Conservation (phyloP, 2,797 vertebrate species). For the Enteromius viviparus region DNA sequence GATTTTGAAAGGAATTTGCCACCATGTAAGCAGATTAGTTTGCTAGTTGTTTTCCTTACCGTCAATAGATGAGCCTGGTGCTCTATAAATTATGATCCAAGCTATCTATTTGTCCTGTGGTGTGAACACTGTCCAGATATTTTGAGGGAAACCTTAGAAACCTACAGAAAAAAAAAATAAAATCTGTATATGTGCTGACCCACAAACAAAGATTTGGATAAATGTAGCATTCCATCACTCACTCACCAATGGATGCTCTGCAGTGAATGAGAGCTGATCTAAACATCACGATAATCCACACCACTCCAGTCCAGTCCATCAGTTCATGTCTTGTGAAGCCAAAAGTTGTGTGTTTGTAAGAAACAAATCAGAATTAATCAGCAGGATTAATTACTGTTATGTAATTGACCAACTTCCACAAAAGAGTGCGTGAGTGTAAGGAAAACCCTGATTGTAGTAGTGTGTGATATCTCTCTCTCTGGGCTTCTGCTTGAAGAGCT, state of each 20-base stretch:
- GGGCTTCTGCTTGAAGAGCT: conserved; percentile 28
- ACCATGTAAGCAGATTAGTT: neutral
- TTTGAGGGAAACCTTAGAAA: neutral
- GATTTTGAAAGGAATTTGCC: neutral
- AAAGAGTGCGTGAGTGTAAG: neutral
- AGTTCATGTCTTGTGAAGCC: too few species aligned
- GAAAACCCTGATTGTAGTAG: neutral
- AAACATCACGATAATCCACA: too few species aligned
- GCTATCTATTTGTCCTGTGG: neutral
- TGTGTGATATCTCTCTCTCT: neutral
- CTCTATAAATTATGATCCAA: neutral
- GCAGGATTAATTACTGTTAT: neutral
- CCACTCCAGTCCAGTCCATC: too few species aligned
- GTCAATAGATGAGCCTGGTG: neutral
- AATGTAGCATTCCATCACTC: too few species aligned
- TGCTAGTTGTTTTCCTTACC: neutral
- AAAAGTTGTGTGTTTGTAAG: too few species aligned
- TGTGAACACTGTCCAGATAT: neutral
- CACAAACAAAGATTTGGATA: too few species aligned
- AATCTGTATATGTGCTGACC: too few species aligned
- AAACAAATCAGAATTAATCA: too few species aligned
- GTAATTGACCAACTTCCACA: neutral
- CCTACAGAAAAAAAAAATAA: too few species aligned
- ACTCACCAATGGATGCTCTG: too few species aligned
- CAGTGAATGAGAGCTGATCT: too few species aligned